Percentiles rank a stretch among this genome's conserved stretches.
Evolutionary conservation across 2,797 vertebrate genomes (phyloP).

Genomic region (Acrossocheilus wenchowensis): DNA sequence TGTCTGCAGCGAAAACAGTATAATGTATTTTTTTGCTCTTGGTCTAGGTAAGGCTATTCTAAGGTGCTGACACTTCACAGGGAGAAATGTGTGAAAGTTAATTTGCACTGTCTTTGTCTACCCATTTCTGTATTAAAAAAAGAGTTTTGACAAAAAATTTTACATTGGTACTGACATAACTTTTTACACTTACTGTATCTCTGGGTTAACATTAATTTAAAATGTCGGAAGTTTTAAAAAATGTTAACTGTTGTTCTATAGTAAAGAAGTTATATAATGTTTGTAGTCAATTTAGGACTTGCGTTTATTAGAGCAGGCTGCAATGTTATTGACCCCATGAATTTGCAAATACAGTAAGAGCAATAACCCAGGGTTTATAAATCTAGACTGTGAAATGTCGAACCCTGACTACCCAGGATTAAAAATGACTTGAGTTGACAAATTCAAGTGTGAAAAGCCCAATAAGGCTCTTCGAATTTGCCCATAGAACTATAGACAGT

Average conservation of each 20-base stretch:
- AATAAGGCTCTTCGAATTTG: background rate
- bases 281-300: background rate
- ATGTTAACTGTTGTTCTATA: background rate
- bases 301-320: background rate
- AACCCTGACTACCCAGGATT: background rate
- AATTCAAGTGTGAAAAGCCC: constrained; percentile 14
- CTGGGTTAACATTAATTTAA: background rate
- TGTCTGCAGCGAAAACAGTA: constrained; percentile 28
- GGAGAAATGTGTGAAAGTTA: constrained; percentile 9
- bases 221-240: background rate
- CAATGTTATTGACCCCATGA: background rate
- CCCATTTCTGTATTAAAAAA: background rate
- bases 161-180: background rate
- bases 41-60: constrained; percentile 35
- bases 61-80: background rate
- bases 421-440: background rate
- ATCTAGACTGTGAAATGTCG: background rate
- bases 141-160: background rate
- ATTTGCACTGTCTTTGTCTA: background rate
- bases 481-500: background rate
- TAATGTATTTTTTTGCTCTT: constrained; percentile 31
- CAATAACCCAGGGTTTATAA: background rate
- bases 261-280: background rate
- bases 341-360: background rate
- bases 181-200: background rate